These are phyloP conservation scores for Nemotelus nigrinus DNA, from an alignment of 2,888 invertebrate species.

Conservation along the genomic window DNA sequence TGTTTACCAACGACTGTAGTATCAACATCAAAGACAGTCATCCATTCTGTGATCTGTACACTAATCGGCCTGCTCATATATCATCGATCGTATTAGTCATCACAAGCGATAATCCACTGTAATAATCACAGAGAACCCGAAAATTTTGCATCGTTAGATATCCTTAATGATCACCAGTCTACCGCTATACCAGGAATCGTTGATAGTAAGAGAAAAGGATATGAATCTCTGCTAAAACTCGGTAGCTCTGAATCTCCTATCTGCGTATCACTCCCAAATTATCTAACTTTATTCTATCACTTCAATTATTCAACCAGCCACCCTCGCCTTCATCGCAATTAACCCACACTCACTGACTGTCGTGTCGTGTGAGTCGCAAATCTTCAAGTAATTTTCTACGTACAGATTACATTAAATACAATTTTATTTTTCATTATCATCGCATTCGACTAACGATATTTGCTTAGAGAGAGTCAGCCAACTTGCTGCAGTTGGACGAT, in stretches of 20 bases:
- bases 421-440: conserved; percentile 38
- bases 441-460: conserved; percentile 26
- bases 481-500: not conserved
- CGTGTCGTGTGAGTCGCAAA: conserved; percentile 3
- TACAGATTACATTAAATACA: conserved; percentile 22
- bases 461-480: conserved; percentile 24
- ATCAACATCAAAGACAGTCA: conserved; percentile 12
- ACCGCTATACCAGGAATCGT: not conserved
- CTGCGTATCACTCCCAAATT: too few relatives aligned
- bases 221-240: too few relatives aligned
- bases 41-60: not conserved
- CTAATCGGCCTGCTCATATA: conserved; percentile 7
- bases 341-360: conserved; percentile 16
- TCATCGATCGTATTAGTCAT: conserved; percentile 17
- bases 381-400: not conserved
- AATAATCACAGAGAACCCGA: not conserved
- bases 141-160: conserved; percentile 13
- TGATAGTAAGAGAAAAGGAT: too few relatives aligned
- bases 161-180: conserved; percentile 18
- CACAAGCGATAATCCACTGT: not conserved
- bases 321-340: conserved; percentile 7
- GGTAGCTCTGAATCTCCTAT: too few relatives aligned
- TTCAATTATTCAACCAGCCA: too few relatives aligned
- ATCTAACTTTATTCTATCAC: too few relatives aligned
- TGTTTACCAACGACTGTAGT: not conserved